phyloP scores from a whole-genome alignment of 2,888 invertebrate genomes.

The Atethmia centrago region DNA sequence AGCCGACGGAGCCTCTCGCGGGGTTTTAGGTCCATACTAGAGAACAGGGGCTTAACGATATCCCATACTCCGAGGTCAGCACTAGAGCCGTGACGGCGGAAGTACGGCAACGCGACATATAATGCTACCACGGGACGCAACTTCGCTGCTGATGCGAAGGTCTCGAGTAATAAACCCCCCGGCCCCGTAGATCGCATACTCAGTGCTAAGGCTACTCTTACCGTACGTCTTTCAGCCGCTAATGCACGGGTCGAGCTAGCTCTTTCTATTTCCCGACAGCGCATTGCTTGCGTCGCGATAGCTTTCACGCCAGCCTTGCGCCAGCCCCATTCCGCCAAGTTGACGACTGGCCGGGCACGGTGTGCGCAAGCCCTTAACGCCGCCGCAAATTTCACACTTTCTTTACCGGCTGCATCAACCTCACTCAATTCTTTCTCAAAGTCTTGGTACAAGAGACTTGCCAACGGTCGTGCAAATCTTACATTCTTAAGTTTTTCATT shows the following conservation, averaged over 20 bases:
- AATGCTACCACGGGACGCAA: slow-evolving; percentile 65
- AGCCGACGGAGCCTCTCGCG: slow-evolving; percentile 44
- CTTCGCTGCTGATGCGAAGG: slow-evolving; percentile 36
- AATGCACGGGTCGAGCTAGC: slow-evolving; percentile 62
- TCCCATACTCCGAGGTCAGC: slow-evolving; percentile 71
- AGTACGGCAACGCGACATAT: slow-evolving; percentile 69
- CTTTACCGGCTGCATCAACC: slow-evolving; percentile 50
- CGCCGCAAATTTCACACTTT: slow-evolving; percentile 63
- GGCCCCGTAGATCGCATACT: slow-evolving; percentile 36
- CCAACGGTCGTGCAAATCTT: slow-evolving; percentile 57
- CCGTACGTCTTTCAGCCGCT: slow-evolving; percentile 70
- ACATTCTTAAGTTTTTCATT: slow-evolving; percentile 34
- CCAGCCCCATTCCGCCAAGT: slow-evolving; percentile 73
- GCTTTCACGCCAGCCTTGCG: slow-evolving; percentile 75
- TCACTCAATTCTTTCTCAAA: slow-evolving; percentile 51
- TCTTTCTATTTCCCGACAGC: slow-evolving; percentile 67
- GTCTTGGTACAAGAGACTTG: slow-evolving; percentile 51
- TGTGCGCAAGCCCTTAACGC: slow-evolving; percentile 75
- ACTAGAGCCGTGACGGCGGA: slow-evolving; percentile 57
- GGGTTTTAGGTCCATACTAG: slow-evolving; percentile 61
- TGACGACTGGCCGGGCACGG: slow-evolving; percentile 69
- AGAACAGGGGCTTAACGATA: slow-evolving; percentile 70
- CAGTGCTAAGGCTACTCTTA: slow-evolving; percentile 71
- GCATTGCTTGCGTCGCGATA: slow-evolving; percentile 72
- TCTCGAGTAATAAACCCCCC: slow-evolving; percentile 20